A percentile compares a stretch with the other conserved stretches of the same genome.
These are phyloP conservation scores for Lasius fuliginosus DNA, from an alignment of 2,888 invertebrate species.

Conservation along the genomic window DNA sequence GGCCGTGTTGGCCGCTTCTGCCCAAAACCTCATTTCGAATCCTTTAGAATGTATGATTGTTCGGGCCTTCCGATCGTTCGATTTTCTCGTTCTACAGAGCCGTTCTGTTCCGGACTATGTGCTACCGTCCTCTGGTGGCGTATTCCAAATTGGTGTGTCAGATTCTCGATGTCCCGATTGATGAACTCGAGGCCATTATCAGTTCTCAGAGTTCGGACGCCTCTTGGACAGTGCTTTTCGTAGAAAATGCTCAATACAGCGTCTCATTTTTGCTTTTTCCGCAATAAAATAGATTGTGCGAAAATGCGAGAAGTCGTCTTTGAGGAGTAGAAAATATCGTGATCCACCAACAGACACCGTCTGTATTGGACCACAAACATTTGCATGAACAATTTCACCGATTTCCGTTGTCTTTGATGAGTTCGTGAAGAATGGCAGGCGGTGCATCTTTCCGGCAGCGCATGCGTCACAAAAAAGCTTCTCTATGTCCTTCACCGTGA, in stretches of 20 bases:
- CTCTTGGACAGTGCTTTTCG: background rate
- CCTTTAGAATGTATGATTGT: constrained; percentile 66
- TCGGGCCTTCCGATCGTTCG: constrained; percentile 76
- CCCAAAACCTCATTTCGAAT: constrained; percentile 79
- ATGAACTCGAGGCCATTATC: constrained; percentile 66
- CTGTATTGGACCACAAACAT: background rate
- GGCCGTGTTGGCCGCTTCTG: constrained; percentile 82
- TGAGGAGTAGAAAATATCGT: background rate
- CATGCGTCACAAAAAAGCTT: background rate
- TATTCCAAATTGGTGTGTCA: background rate
- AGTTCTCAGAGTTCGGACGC: constrained; percentile 57
- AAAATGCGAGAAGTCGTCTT: background rate
- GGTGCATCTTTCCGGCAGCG: background rate
- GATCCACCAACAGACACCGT: background rate
- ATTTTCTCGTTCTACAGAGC: constrained; percentile 75
- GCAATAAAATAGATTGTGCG: background rate
- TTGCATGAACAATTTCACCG: background rate
- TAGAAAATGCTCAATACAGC: background rate
- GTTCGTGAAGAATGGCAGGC: background rate
- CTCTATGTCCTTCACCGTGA: constrained; percentile 34
- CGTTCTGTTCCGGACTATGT: constrained; percentile 68
- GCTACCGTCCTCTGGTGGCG: constrained; percentile 52
- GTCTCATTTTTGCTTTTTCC: background rate
- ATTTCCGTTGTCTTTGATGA: background rate
- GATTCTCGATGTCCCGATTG: constrained; percentile 54